These are phyloP conservation scores for Rhimphoctona megacephalus DNA, from an alignment of 2,888 invertebrate species.

Conservation along the genomic window DNA sequence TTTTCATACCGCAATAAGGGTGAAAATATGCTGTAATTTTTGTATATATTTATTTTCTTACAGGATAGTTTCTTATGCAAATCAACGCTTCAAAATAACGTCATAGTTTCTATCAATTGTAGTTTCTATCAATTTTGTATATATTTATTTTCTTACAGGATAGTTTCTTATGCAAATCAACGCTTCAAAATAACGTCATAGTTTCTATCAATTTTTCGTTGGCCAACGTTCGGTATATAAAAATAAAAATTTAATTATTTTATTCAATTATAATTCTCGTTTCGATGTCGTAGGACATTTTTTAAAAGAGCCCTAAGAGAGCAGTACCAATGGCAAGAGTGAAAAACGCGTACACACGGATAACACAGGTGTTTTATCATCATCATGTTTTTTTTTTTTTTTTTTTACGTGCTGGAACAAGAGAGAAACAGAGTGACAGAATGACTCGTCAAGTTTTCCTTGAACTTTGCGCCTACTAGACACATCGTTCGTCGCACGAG, in stretches of 20 bases:
- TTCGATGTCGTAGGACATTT: too few relatives aligned
- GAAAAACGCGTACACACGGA: background rate
- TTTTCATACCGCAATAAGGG: background rate
- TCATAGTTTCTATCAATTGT: background rate
- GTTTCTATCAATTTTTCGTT: background rate
- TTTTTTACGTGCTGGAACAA: slow-evolving; percentile 1
- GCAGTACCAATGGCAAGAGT: background rate
- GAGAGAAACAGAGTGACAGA: slow-evolving; percentile 33
- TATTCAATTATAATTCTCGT: too few relatives aligned
- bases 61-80: background rate
- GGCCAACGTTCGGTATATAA: too few relatives aligned
- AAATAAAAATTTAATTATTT: too few relatives aligned
- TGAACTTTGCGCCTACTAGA: slow-evolving; percentile 79
- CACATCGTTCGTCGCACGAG: slow-evolving; percentile 57
- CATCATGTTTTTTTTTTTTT: background rate
- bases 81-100: background rate
- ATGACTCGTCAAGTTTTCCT: slow-evolving; percentile 79
- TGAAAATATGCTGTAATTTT: background rate
- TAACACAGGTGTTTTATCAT: slow-evolving; percentile 21
- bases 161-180: background rate
- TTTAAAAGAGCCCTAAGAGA: background rate
- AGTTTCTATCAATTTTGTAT: too few relatives aligned
- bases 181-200: background rate
- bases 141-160: background rate
- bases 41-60: background rate